Base-by-base conservation (phyloP, 1,140 invertebrate species). In the Homalodisca vitripennis region DNA sequence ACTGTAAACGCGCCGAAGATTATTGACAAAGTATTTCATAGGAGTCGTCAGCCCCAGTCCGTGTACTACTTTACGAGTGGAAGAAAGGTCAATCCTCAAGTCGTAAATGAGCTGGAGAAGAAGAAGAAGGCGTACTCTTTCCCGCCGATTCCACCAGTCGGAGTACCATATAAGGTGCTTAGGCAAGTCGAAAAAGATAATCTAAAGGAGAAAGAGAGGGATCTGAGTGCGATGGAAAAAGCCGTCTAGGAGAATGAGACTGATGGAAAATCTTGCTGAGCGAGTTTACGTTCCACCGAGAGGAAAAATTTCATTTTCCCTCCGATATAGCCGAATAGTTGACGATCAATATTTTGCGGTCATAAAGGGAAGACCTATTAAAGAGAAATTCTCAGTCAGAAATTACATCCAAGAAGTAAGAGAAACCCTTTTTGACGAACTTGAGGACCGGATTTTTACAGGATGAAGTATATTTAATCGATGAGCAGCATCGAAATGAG, bases 381-480 rank as follows among this genome's bases (percentile, higher is more conserved):
- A 55, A 47, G 26, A 47, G 10, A 67, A 51, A 53, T 55, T 55
- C 13, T 20, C 46, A 17, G 1, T 67, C 6, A 53, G 66, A 30
- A 34, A 53, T 24, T 67, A 67, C 29, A n/a, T 67, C 10, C 3
- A 53, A 1, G 46, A 67, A n/a, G 29, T 53, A 2, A 46, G 66
- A 51, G 47, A 67, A 17, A 29, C 24, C n/a, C 6, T 30, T 67
- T 1, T 14, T 22, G 34, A 67, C 66, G 17, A 47, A 57, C 32
- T 12, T 67, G 51, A 51, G 55, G 31, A 57, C 66, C 12, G 66
- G 66, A 34, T 67, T 24, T 26, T 24, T 55, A 26, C 51, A 55
- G 13, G 66, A 67, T 29, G 66, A 67, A 48, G 46, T 67, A 3
- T 46, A 31, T 22, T 27, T 55, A n/a, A 67, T 53, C 26, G 66